Conservation (phyloP, 2,888 invertebrate genomes). For the Trachelus stipa region DNA sequence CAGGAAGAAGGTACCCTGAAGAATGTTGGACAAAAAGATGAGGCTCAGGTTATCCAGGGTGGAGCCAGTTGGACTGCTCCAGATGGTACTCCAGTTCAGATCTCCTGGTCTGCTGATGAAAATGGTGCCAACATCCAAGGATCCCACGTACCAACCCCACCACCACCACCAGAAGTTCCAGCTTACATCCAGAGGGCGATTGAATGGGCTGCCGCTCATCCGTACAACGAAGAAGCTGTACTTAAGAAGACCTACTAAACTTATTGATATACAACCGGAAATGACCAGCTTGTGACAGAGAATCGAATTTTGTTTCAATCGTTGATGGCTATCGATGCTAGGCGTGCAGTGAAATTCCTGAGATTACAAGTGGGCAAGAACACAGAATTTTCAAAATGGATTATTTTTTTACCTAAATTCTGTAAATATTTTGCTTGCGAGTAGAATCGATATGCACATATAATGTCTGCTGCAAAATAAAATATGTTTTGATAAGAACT, state of each 20-base stretch:
- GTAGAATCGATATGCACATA: not conserved
- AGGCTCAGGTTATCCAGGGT: constrained; percentile 7
- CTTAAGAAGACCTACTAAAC: constrained; percentile 7
- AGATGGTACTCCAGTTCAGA: not conserved
- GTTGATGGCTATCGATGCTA: not conserved
- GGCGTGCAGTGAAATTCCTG: not conserved
- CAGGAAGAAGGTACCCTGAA: constrained; percentile 1
- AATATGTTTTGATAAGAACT: not conserved
- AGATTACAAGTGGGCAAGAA: not conserved
- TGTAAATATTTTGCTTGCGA: not conserved
- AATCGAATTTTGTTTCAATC: not conserved
- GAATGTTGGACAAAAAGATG: not conserved
- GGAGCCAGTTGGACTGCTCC: not conserved
- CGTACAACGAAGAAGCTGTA: constrained; percentile 37
- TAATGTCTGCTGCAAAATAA: not conserved
- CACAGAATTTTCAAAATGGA: not conserved
- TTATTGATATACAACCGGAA: not conserved
- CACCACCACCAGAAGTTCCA: not conserved
- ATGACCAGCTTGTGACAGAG: not conserved
- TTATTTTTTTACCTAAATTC: not conserved
- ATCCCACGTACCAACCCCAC: not conserved
- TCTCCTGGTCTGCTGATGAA: not conserved
- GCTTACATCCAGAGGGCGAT: constrained; percentile 23
- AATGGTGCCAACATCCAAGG: constrained; percentile 4
- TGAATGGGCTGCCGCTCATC: constrained; percentile 56